Base-by-base conservation (phyloP, 2,888 invertebrate genomes). In the Cerceris ruficornis region DNA sequence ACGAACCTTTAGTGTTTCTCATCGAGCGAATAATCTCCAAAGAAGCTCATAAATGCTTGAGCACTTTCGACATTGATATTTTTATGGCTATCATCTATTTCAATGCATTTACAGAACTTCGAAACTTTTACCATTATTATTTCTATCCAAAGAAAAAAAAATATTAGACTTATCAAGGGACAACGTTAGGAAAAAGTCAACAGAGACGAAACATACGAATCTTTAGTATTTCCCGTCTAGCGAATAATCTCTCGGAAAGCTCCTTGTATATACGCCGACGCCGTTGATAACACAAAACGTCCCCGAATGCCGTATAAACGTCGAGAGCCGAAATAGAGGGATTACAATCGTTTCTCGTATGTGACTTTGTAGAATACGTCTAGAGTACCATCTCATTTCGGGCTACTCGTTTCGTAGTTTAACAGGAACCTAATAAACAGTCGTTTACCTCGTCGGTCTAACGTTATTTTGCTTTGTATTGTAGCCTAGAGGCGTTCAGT, bases 341-440 rank as follows among this genome's bases (percentile, higher is more conserved):
- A 80, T 81, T 73, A 74, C 77, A 81, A 81, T 80, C 70, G 80
- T 74, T 80, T 74, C 28, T 28, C 69, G 62, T 68, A 46, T 50
- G 61, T 46, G 77, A 70, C 66, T 74, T 77, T 77, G 69, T 69
- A 43, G 62, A 28, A 43, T 41, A 41, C 46, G 55, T 42, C 58
- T 54, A 59, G 71, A 59, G 68, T 80, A 54, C 70, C 64, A 61
- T 77, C 68, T 80, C 80, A 77, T 80, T 77, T 74, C 72, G 70
- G 70, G 46, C 61, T 69, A 49, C 60, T 54, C 43, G 52, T 60
- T 52, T 57, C 54, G 11, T 77, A 80, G 74, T 80, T 80, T 73
- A 64, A 64, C 69, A 64, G 81, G 80, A 80, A 80, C 73, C 71
- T 81, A 81, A 81, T 81, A 80, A 81, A 80, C 80, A 81, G 74